A percentile compares a stretch with the other conserved stretches of the same genome.
Evolutionary conservation across 1,140 invertebrate genomes (phyloP).

Genomic region (Trachymyrmex septentrionalis): DNA sequence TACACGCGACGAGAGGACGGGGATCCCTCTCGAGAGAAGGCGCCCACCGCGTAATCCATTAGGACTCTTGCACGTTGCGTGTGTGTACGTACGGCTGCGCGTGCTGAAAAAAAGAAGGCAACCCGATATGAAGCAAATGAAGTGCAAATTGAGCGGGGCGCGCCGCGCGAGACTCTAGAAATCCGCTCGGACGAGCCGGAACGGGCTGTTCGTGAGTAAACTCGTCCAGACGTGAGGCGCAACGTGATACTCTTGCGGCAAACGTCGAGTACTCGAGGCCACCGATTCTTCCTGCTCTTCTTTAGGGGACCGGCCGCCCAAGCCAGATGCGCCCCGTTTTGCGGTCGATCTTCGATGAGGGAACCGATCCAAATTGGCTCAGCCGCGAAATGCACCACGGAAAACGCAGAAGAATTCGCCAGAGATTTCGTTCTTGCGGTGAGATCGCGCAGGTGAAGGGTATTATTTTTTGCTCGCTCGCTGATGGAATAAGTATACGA

Average conservation of each 20-base stretch:
- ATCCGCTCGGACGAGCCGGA: constrained; percentile 72
- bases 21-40: constrained; percentile 1
- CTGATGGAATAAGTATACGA: constrained; percentile 38
- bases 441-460: constrained; percentile 47
- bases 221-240: constrained; percentile 82
- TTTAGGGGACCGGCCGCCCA: not conserved
- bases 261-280: constrained; percentile 47
- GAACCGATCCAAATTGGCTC: constrained; percentile 29
- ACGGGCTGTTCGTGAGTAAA: constrained; percentile 75
- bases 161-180: constrained; percentile 74
- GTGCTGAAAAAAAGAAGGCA: constrained; percentile 82
- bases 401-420: constrained; percentile 30
- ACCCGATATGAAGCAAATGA: constrained; percentile 84
- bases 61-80: not conserved
- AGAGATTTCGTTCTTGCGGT: constrained; percentile 51
- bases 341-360: constrained; percentile 43
- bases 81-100: constrained; percentile 67
- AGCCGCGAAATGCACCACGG: constrained; percentile 41
- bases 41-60: constrained; percentile 22
- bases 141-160: constrained; percentile 84
- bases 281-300: constrained; percentile 34
- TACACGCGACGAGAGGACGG: constrained; percentile 35
- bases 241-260: constrained; percentile 85
- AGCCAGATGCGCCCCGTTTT: constrained; percentile 40
- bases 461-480: constrained; percentile 18